Percentiles rank a stretch among this genome's conserved stretches.
phyloP scores from a whole-genome alignment of 2,888 invertebrate species.

The Scaptomyza caliginosa region DNA sequence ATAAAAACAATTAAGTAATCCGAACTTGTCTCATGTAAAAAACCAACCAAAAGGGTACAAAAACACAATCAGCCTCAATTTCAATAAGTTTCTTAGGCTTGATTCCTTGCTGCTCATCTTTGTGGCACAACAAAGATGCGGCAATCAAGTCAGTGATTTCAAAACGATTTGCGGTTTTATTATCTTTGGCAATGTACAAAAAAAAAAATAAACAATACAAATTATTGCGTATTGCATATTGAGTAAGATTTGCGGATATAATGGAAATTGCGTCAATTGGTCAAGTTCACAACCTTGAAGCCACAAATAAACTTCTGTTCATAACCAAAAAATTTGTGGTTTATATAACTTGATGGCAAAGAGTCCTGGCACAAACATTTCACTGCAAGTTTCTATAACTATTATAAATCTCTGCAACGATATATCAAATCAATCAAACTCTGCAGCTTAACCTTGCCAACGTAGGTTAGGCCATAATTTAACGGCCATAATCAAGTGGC shows the following conservation, averaged over 20 bases:
- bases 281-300: constrained; percentile 28
- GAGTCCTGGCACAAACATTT: not conserved
- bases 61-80: not conserved
- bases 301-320: constrained; percentile 6
- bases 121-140: constrained; percentile 14
- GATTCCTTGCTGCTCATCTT: constrained; percentile 14
- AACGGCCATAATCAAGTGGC: constrained; percentile 45
- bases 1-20: constrained; percentile 69
- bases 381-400: constrained; percentile 4
- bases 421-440: constrained; percentile 64
- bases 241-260: constrained; percentile 21
- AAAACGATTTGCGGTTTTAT: constrained; percentile 52
- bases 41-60: not conserved
- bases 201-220: constrained; percentile 32
- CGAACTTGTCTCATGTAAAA: constrained; percentile 41
- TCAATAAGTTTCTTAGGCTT: constrained; percentile 27
- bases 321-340: constrained; percentile 2
- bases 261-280: constrained; percentile 26
- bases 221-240: constrained; percentile 15
- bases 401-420: constrained; percentile 9
- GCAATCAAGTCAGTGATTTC: constrained; percentile 43
- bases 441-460: constrained; percentile 68
- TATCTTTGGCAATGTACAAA: not conserved
- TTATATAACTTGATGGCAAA: not conserved
- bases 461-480: constrained; percentile 53